A percentile compares a stretch with the other conserved stretches of the same genome.
These are phyloP conservation scores for Todiramphus chloris DNA, from an alignment of 2,113 vertebrate species.

Conservation along the genomic window DNA sequence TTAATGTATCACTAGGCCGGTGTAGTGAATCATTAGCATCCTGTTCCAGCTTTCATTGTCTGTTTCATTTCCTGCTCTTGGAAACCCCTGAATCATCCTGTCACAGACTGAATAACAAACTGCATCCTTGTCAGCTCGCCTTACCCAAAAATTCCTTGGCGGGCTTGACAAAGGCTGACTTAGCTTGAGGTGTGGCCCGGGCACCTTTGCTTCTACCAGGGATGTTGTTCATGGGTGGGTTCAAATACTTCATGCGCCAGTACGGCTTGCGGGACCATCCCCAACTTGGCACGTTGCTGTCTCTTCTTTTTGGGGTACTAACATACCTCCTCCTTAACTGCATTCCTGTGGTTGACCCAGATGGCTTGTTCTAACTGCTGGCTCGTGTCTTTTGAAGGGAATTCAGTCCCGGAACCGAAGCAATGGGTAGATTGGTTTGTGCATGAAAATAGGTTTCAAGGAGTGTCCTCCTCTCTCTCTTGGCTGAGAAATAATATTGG, in stretches of 20 bases:
- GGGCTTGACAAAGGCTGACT: constrained; percentile 2
- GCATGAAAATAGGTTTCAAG: not conserved
- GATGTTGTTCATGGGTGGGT: not conserved
- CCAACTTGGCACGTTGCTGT: not conserved
- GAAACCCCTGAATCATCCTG: constrained; percentile 67
- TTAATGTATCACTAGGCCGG: constrained; percentile 56
- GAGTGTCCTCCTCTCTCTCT: constrained; percentile 19
- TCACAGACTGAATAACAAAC: constrained; percentile 48
- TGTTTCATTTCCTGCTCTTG: constrained; percentile 67
- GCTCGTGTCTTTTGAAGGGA: constrained; percentile 12
- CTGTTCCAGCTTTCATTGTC: constrained; percentile 68
- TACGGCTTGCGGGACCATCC: not conserved
- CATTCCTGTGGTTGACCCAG: constrained; percentile 11
- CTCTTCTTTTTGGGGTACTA: not conserved
- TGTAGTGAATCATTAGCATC: constrained; percentile 71
- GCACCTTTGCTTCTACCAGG: not conserved
- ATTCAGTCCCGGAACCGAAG: not conserved
- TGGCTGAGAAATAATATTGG: not conserved
- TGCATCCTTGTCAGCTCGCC: constrained; percentile 4
- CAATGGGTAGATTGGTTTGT: not conserved
- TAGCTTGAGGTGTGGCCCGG: not conserved
- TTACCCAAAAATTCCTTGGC: constrained; percentile 47
- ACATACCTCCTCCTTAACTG: not conserved
- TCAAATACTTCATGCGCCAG: not conserved
- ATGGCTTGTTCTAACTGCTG: not conserved